These are phyloP conservation scores for Hypsopygia costalis DNA, from an alignment of 2,888 invertebrate genomes.

Conservation along the genomic window DNA sequence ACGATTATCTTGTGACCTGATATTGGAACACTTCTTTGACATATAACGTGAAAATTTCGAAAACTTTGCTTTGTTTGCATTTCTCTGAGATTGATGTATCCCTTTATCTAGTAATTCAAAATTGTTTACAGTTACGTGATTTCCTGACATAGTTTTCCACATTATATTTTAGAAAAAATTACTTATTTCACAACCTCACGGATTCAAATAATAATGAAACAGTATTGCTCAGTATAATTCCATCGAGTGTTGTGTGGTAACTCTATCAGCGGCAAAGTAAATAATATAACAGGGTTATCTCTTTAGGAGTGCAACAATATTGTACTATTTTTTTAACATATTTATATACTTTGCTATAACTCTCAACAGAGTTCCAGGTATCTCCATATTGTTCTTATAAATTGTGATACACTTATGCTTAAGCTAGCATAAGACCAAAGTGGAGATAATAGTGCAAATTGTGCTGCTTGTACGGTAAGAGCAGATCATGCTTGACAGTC, in stretches of 20 bases:
- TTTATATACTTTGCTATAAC: too few relatives aligned
- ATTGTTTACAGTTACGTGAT: constrained; percentile 12
- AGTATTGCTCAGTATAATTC: constrained; percentile 2
- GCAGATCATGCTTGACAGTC: too few relatives aligned
- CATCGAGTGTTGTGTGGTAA: constrained; percentile 1
- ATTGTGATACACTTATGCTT: too few relatives aligned
- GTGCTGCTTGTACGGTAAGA: too few relatives aligned
- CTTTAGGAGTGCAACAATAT: too few relatives aligned
- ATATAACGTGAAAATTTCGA: constrained; percentile 46
- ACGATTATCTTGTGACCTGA: constrained; percentile 36
- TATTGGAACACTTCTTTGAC: constrained; percentile 38
- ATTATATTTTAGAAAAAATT: neutral
- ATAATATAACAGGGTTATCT: neutral
- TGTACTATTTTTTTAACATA: too few relatives aligned
- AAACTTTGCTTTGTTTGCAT: constrained; percentile 33
- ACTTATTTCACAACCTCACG: neutral
- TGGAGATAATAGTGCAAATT: too few relatives aligned
- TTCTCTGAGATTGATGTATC: constrained; percentile 18
- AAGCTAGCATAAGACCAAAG: too few relatives aligned
- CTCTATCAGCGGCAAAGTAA: neutral
- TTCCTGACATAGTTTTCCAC: constrained; percentile 2
- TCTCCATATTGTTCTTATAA: too few relatives aligned
- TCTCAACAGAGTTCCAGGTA: too few relatives aligned
- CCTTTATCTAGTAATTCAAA: constrained; percentile 21
- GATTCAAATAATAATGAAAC: neutral